Conservation (phyloP, 2,113 vertebrate genomes). For the Equus przewalskii region DNA sequence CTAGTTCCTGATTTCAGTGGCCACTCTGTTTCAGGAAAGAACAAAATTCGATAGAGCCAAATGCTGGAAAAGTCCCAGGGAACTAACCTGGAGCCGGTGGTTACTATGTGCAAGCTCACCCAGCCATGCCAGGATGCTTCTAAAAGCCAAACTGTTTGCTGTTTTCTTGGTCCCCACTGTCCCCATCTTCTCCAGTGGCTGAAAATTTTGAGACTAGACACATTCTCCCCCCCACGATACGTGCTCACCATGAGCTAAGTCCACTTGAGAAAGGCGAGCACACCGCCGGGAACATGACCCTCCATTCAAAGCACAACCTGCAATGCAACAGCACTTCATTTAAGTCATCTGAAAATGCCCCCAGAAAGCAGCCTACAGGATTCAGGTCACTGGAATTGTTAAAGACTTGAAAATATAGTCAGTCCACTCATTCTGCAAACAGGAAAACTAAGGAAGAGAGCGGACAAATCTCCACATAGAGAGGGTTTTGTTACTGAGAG, state of each 20-base stretch:
- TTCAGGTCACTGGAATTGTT: background rate
- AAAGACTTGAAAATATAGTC: background rate
- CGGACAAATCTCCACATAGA: background rate
- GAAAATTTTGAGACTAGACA: background rate
- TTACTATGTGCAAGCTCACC: background rate
- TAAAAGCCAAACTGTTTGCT: background rate
- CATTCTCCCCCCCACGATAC: background rate
- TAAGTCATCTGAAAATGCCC: background rate
- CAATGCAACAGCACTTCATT: background rate
- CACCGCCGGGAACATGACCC: background rate
- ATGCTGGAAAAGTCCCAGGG: constrained; percentile 60
- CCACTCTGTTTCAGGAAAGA: constrained; percentile 61
- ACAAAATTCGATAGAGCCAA: constrained; percentile 13
- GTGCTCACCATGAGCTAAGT: background rate
- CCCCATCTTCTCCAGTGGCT: background rate
- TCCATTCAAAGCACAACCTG: background rate
- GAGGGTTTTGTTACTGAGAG: background rate
- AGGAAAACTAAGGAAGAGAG: background rate
- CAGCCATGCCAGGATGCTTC: background rate
- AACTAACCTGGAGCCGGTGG: background rate
- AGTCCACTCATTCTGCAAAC: background rate
- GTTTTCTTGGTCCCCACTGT: background rate
- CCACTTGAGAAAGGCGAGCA: background rate
- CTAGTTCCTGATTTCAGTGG: constrained; percentile 72
- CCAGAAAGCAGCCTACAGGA: background rate